Evolutionary conservation across 1,140 invertebrate species (phyloP), one percentile per base, ranked within the genome.

Genomic region (Diabrotica undecimpunctata): DNA sequence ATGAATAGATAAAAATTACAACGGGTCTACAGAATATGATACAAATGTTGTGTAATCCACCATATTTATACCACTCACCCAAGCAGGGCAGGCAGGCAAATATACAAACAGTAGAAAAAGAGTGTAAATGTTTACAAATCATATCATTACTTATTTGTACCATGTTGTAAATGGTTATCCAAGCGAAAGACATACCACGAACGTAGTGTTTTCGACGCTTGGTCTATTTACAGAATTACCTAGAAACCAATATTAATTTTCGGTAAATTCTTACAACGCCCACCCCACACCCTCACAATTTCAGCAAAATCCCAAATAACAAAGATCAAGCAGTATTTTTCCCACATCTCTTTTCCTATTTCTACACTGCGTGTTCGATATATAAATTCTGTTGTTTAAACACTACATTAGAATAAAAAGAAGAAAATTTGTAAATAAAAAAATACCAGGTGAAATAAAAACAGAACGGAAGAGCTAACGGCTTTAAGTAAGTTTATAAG

Each of bases 101-200:
- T 76, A 75, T 77, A 78, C 74, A 77, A 77, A 77, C 71, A 76
- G 75, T 79, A 79, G 76, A 79, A 79, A 78, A 79, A 77, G 75
- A 78, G 76, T 79, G 75, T 76, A 76, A 75, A 77, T 74, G 70
- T 75, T 76, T 79, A 79, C 74, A 77, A 78, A 78, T 75, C 76
- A 78, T 78, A 76, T 76, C 74, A 74, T 72, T 77, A 77, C 72
- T 73, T 77, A 75, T 78, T 79, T 78, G 77, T 79, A 79, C 76
- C 77, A 78, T 77, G 70, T 77, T 72, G 68, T 73, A 77, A 75
- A 78, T 77, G 74, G 74, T 78, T 77, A 70, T 54, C 38, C 68
- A 54, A 63, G 59, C 51, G 60, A 62, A 10, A 36, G 37, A 62
- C 14, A 60, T 59, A 12, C 65, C 63, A 68, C 57, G 63, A 66